Base-by-base conservation (phyloP, 2,113 vertebrate genomes). In the Nymphicus hollandicus region DNA sequence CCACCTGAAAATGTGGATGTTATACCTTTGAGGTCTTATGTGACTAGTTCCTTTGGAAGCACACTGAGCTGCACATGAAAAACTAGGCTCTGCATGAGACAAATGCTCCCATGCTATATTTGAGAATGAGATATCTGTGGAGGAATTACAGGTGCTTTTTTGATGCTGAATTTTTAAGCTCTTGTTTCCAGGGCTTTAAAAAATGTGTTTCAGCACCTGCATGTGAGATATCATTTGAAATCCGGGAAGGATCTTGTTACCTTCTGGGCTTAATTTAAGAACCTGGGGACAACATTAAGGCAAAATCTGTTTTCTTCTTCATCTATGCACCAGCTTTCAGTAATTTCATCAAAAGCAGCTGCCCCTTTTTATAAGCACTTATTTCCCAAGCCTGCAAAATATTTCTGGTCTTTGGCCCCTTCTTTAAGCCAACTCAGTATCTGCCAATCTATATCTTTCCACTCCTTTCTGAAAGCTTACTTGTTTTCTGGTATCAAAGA, bases 211-310 rank as follows among this genome's bases (percentile, higher is more conserved):
- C 74, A 91, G 44, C 81, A 91, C 78, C 89, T 96, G 91, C 43
- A 95, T 92, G 70, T n/a, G 44, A 83, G 84, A 81, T 89, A 93
- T 71, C 70, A 82, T 92, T 96, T 93, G 86, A 97, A 93, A 92
- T 72, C 52, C 77, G 92, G 71, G n/a, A 91, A 91, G 35, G 80
- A 66, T 87, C 70, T 86, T 86, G 46, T 73, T 92, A 91, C 74
- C 47, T 92, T 71, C n/a, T 77, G 85, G 78, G 78, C 71, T 93
- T 92, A 92, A 80, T 78, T 76, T 94, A 44, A 86, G 63, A 92
- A 96, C 89, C 92, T 89, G 81, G 91, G 81, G 93, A 95, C 61
- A 89, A 92, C 78, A 96, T 96, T 96, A 93, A 80, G 63, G 29
- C 53, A 70, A 95, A 94, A 89, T 80, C 66, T 96, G 66, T 86